phyloP scores from a whole-genome alignment of 2,113 vertebrate genomes.

The Eretmochelys imbricata region DNA sequence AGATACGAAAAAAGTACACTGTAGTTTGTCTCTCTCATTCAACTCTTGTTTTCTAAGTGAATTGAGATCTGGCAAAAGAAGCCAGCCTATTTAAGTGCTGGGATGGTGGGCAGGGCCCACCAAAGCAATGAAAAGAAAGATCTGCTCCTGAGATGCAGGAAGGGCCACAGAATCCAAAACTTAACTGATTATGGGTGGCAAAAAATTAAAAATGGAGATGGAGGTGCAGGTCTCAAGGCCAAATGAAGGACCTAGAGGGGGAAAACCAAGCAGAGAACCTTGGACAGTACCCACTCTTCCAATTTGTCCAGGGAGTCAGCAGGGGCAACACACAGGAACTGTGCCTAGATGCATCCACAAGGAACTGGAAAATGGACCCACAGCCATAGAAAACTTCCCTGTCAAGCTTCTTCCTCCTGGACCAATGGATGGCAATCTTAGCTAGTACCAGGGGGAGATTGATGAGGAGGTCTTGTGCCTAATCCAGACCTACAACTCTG shows the following conservation, averaged over 20 bases:
- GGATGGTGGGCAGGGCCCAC: not conserved
- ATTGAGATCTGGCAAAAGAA: not conserved
- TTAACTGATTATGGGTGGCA: not conserved
- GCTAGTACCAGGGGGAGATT: not conserved
- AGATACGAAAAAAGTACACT: not conserved
- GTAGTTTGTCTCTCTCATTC: not conserved
- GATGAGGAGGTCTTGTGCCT: not conserved
- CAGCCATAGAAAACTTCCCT: not conserved
- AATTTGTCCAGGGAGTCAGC: not conserved
- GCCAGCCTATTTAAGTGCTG: not conserved
- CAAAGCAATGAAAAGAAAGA: not conserved
- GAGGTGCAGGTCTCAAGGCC: fast-evolving
- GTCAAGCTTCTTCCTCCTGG: not conserved
- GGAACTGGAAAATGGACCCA: not conserved
- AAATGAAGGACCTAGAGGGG: not conserved
- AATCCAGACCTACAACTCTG: not conserved
- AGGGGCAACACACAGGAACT: not conserved
- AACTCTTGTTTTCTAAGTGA: fast-evolving
- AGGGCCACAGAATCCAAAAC: not conserved
- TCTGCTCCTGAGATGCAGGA: not conserved
- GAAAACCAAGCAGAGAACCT: not conserved
- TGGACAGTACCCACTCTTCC: not conserved
- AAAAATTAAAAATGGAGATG: not conserved
- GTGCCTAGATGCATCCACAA: not conserved
- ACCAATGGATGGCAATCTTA: not conserved